Evolutionary conservation across 2,113 vertebrate species (phyloP).

Genomic region (Elephantulus edwardii): DNA sequence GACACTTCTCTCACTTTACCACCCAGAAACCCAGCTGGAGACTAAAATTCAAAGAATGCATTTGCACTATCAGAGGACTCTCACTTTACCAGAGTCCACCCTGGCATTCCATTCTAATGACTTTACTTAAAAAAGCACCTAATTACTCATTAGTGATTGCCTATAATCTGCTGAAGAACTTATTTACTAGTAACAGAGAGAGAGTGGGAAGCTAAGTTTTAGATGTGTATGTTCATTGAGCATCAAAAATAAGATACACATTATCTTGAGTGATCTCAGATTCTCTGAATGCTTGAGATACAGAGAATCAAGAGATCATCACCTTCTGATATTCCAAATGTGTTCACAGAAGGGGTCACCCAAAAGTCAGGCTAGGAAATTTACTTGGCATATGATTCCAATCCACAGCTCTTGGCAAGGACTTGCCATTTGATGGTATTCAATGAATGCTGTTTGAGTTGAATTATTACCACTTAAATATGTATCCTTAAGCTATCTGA

Average conservation of each 20-base stretch:
- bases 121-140: background rate
- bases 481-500: background rate
- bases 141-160: slow-evolving; percentile 25
- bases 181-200: slow-evolving; percentile 6
- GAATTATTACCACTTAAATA: background rate
- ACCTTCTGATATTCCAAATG: background rate
- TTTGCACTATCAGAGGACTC: slow-evolving; percentile 3
- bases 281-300: background rate
- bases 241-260: background rate
- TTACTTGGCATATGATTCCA: background rate
- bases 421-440: background rate
- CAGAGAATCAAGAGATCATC: background rate
- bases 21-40: background rate
- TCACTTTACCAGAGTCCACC: background rate
- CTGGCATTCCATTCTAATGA: slow-evolving; percentile 48
- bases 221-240: background rate
- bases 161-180: background rate
- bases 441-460: background rate
- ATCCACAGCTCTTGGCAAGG: background rate
- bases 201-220: background rate
- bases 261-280: background rate
- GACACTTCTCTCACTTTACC: background rate
- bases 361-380: background rate
- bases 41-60: slow-evolving; percentile 55
- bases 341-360: background rate